A percentile compares a stretch with the other conserved stretches of the same genome.
These are phyloP conservation scores for Acipenser ruthenus DNA, from an alignment of 2,797 vertebrate species.

Conservation along the genomic window DNA sequence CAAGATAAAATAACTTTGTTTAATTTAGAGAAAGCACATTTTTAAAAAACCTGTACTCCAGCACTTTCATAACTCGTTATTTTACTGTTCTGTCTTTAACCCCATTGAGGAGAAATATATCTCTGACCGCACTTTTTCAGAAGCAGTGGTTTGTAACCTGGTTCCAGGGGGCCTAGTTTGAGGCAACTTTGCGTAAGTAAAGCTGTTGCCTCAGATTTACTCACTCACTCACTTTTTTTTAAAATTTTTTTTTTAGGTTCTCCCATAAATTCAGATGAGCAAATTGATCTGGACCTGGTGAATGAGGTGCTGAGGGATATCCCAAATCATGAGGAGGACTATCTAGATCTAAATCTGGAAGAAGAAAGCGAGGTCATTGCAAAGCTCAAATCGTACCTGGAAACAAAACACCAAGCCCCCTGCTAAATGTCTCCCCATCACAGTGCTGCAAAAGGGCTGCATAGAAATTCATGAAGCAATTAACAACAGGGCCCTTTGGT, in stretches of 20 bases:
- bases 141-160: too few relatives aligned
- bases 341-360: conserved; percentile 87
- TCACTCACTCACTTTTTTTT: neutral
- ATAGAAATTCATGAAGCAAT: neutral
- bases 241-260: conserved; percentile 39
- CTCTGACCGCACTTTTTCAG: too few relatives aligned
- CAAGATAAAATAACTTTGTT: neutral
- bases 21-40: too few relatives aligned
- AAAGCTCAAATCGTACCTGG: conserved; percentile 68
- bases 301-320: conserved; percentile 87
- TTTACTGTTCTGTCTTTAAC: too few relatives aligned
- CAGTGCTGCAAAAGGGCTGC: neutral
- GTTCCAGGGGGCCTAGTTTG: too few relatives aligned
- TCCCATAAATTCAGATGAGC: conserved; percentile 53
- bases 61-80: too few relatives aligned
- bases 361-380: conserved; percentile 78
- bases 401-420: conserved; percentile 13
- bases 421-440: conserved; percentile 14
- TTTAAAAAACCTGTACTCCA: too few relatives aligned
- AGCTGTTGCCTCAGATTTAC: neutral
- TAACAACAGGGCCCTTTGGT: neutral
- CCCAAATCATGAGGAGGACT: conserved; percentile 86
- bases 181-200: neutral
- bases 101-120: too few relatives aligned
- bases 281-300: conserved; percentile 71